phyloP scores from a whole-genome alignment of 2,888 invertebrate species.

The Cabera pusaria region DNA sequence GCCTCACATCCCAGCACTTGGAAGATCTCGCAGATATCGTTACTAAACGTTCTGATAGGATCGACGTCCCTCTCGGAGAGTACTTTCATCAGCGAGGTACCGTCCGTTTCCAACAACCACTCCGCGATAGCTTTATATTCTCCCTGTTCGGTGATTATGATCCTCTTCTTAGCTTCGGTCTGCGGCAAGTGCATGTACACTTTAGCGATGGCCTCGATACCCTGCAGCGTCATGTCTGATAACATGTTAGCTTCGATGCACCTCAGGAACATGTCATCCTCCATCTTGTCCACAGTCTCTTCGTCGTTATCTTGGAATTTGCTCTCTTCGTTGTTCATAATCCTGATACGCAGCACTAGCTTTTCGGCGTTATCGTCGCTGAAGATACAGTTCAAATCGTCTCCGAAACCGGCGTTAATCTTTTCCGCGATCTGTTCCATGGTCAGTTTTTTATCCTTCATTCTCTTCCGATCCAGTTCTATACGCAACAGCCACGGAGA shows the following conservation, averaged over 20 bases:
- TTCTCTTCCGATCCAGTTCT: conserved; percentile 98
- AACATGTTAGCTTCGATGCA: conserved; percentile 99
- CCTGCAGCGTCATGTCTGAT: conserved; percentile 99
- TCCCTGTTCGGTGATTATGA: conserved; percentile 98
- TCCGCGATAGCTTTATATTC: conserved; percentile 99
- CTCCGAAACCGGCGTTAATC: conserved; percentile 99
- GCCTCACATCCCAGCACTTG: conserved; percentile 99
- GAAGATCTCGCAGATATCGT: conserved; percentile 99
- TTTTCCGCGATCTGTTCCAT: conserved; percentile 99
- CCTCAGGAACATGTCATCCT: conserved; percentile 98
- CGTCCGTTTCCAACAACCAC: conserved; percentile 99
- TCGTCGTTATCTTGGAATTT: conserved; percentile 93
- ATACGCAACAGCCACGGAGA: conserved; percentile 99
- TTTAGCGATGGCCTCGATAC: conserved; percentile 98
- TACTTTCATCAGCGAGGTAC: conserved; percentile 98
- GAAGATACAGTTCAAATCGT: conserved; percentile 99
- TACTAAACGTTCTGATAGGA: conserved; percentile 97
- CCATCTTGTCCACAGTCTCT: conserved; percentile 98
- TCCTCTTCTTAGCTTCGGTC: conserved; percentile 98
- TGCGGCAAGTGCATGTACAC: conserved; percentile 99
- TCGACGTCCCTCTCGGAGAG: conserved; percentile 99
- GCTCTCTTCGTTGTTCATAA: conserved; percentile 98
- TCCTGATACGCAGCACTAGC: conserved; percentile 97
- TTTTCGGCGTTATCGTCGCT: conserved; percentile 99
- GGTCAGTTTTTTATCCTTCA: conserved; percentile 99